Percentiles rank a stretch among this genome's conserved stretches.
phyloP scores from a whole-genome alignment of 2,888 invertebrate species.

The Allophyes oxyacanthae region DNA sequence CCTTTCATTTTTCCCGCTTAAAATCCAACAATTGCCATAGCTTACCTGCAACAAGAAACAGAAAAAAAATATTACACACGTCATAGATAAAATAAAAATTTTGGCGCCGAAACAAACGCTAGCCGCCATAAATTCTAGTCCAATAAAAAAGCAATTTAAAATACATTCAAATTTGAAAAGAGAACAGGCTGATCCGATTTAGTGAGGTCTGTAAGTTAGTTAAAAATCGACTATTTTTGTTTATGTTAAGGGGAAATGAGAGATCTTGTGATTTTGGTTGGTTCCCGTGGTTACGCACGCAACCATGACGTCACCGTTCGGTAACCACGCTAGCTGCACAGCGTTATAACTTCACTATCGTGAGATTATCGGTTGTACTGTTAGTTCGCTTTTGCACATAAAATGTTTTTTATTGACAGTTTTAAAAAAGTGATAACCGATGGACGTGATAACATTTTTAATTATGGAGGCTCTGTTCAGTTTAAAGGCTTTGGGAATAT shows the following conservation, averaged over 20 bases:
- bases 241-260: constrained; percentile 56
- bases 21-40: constrained; percentile 39
- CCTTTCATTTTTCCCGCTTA: constrained; percentile 39
- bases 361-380: constrained; percentile 73
- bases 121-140: constrained; percentile 82
- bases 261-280: constrained; percentile 59
- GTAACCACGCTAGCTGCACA: constrained; percentile 83
- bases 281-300: constrained; percentile 67
- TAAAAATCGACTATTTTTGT: constrained; percentile 52
- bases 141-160: constrained; percentile 88
- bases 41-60: constrained; percentile 58
- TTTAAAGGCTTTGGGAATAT: constrained; percentile 11
- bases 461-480: constrained; percentile 6
- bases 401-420: constrained; percentile 51
- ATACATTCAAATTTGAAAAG: constrained; percentile 82
- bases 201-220: constrained; percentile 53
- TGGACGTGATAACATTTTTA: constrained; percentile 20
- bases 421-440: constrained; percentile 24
- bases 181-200: constrained; percentile 68
- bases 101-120: constrained; percentile 80
- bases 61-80: constrained; percentile 58
- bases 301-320: constrained; percentile 85
- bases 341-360: constrained; percentile 61
- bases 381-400: constrained; percentile 61
- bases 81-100: constrained; percentile 69